phyloP scores from a whole-genome alignment of 1,140 invertebrate genomes.

The Zeugodacus cucurbitae region DNA sequence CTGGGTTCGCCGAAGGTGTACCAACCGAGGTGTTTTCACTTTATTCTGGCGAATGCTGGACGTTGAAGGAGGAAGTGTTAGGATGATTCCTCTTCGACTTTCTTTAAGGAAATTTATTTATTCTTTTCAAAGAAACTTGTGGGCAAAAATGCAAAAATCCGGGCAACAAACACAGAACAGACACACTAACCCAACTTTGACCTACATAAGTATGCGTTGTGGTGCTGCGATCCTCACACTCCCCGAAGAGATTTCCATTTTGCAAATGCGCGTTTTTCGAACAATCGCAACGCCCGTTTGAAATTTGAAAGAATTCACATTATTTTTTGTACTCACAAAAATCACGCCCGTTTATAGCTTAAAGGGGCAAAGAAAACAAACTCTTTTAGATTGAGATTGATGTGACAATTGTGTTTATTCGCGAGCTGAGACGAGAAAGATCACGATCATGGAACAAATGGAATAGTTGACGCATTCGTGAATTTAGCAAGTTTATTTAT shows the following conservation, averaged over 20 bases:
- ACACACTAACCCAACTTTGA: neutral
- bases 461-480: neutral
- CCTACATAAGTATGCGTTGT: neutral
- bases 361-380: neutral
- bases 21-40: too few species aligned
- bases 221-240: neutral
- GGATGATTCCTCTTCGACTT: too few species aligned
- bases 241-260: neutral
- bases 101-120: too few species aligned
- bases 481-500: neutral
- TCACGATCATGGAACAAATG: conserved; percentile 13
- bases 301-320: neutral
- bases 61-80: too few species aligned
- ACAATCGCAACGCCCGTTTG: neutral
- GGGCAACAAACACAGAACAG: neutral
- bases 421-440: conserved; percentile 14
- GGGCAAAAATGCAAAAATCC: too few species aligned
- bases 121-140: neutral
- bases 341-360: neutral
- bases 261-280: neutral
- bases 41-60: too few species aligned
- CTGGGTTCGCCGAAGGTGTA: too few species aligned
- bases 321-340: neutral
- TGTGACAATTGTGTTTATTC: conserved; percentile 17
- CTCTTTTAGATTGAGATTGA: conserved; percentile 17